Evolutionary conservation across 2,888 invertebrate species (phyloP).

Genomic region (Lottia gigantea): DNA sequence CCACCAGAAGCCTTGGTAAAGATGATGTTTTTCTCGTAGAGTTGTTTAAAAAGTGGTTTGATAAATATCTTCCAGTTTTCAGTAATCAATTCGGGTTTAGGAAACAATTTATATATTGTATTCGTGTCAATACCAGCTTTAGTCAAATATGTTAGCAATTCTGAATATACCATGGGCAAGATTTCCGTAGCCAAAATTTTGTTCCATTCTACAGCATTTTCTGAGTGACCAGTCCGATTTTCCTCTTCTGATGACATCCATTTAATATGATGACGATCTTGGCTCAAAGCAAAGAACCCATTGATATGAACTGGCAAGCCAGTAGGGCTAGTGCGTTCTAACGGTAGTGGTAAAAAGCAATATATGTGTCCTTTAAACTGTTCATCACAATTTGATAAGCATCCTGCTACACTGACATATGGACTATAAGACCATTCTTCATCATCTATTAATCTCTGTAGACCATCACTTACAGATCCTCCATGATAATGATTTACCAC

Average conservation of each 20-base stretch:
- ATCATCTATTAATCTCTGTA: constrained; percentile 26
- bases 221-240: constrained; percentile 31
- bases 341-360: constrained; percentile 63
- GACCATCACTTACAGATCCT: constrained; percentile 28
- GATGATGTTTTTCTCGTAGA: constrained; percentile 13
- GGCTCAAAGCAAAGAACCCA: constrained; percentile 60
- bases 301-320: constrained; percentile 64
- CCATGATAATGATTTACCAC: constrained; percentile 40
- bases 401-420: constrained; percentile 48
- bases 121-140: constrained; percentile 11
- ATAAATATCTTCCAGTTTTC: constrained; percentile 42
- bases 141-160: constrained; percentile 34
- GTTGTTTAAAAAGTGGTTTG: constrained; percentile 43
- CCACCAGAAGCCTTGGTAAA: constrained; percentile 10
- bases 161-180: constrained; percentile 46
- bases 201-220: constrained; percentile 58
- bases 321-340: constrained; percentile 48
- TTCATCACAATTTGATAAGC: constrained; percentile 22
- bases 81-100: constrained; percentile 21
- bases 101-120: constrained; percentile 29
- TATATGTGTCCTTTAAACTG: constrained; percentile 52
- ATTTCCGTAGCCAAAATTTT: constrained; percentile 50
- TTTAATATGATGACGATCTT: constrained; percentile 60
- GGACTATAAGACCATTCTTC: constrained; percentile 40
- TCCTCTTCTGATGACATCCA: constrained; percentile 53